Evolutionary conservation across 2,888 invertebrate genomes (phyloP), one percentile per base, ranked within the genome.

Genomic region (Brachyptera putata): DNA sequence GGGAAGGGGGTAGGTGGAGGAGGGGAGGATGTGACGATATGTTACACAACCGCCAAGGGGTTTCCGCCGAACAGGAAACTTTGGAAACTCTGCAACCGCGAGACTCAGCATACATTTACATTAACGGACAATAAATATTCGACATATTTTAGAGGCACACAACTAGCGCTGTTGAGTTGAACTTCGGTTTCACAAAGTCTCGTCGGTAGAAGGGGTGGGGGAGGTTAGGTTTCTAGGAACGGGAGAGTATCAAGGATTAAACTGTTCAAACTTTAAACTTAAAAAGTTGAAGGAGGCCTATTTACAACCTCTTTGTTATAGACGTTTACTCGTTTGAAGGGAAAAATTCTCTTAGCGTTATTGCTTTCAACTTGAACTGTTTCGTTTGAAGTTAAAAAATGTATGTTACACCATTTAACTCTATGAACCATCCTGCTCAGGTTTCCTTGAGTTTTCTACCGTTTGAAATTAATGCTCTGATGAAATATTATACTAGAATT

Each of bases 91-190:
- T n/a, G n/a, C n/a, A n/a, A n/a, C n/a, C n/a, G n/a, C 53, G 24
- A 34, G 36, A 53, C 34, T 36, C 21, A 53, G 53, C 18, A 14
- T 22, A 22, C 34, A 53, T 53, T 53, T 53, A 53, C 53, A 53
- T 53, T 53, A 53, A 53, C 53, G 34, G 53, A 53, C 53, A 36
- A 53, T 53, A 53, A 53, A 53, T 53, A 53, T 53, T 53, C 34
- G 53, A 53, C 34, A 53, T n/a, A n/a, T n/a, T 53, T 53, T 37
- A 36, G 36, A 53, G 36, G 18, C 53, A 36, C 34, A 36, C 36
- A 36, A 22, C 53, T 21, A 13, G 53, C 43, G 3, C 16, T 30
- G 11, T n/a, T n/a, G n/a, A n/a, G n/a, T n/a, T 30, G 34, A 53
- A 53, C 14, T 53, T 53, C 9, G 53, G 21, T 37, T 16, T 11